Conservation (phyloP, 2,113 vertebrate genomes). For the Piaya cayana region DNA sequence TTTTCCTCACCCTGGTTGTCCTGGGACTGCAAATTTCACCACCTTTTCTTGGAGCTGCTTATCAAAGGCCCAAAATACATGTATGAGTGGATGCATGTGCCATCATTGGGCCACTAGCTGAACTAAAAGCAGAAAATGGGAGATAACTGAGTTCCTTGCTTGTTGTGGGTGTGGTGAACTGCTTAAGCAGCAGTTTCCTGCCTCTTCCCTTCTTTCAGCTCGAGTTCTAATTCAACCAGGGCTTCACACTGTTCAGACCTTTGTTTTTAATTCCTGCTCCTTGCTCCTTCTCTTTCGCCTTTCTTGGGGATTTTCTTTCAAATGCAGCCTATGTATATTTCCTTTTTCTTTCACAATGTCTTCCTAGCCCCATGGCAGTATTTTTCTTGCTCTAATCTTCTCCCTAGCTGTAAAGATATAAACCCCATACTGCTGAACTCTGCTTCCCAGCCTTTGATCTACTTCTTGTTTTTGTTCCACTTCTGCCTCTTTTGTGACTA, state of each 20-base stretch:
- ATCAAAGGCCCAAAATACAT: not conserved
- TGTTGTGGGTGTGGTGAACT: not conserved
- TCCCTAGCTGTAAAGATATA: slow-evolving; percentile 63
- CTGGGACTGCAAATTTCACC: not conserved
- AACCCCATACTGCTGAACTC: slow-evolving; percentile 53
- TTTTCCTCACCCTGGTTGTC: not conserved
- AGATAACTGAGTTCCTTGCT: not conserved
- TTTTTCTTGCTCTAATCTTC: slow-evolving; percentile 73
- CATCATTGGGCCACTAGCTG: not conserved
- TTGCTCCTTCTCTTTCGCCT: not conserved
- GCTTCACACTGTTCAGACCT: slow-evolving; percentile 34
- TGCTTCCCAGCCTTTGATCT: slow-evolving; percentile 68
- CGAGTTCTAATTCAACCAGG: not conserved
- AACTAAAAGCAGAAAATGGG: not conserved
- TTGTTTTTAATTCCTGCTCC: slow-evolving; percentile 39
- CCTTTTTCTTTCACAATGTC: slow-evolving; percentile 62
- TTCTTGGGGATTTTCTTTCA: slow-evolving; percentile 62
- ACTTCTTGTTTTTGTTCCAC: slow-evolving; percentile 67
- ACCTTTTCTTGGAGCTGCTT: not conserved
- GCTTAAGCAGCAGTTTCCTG: slow-evolving; percentile 28
- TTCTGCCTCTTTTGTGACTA: slow-evolving; percentile 69
- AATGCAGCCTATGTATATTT: slow-evolving; percentile 49
- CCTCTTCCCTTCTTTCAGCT: slow-evolving; percentile 36
- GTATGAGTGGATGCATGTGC: rapidly evolving
- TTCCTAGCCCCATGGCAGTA: slow-evolving; percentile 59